Evolutionary conservation across 35 echinoderm and acorn worm species (phyloP), one percentile per base, ranked within the genome.

Genomic region (Eucidaris tribuloides): DNA sequence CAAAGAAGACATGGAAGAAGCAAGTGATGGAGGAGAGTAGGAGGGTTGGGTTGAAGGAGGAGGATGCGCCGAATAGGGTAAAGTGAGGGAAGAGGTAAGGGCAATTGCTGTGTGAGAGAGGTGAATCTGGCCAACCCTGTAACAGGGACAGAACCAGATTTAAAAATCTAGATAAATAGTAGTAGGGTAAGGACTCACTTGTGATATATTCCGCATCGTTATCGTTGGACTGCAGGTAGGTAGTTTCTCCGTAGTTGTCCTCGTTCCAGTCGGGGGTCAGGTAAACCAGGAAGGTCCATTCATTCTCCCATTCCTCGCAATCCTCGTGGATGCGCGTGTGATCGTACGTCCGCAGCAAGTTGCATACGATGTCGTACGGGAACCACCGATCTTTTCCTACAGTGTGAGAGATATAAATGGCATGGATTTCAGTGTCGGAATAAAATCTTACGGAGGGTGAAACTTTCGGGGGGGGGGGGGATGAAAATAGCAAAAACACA

Each of bases 271-370:
- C 76, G 24, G 49, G 76, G 48, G 55, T 92, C 7, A 97, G 58
- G 20, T 97, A 97, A 4, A 97, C 33, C 1, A 97, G 86, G 79
- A 97, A 97, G 2, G 94, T 97, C 94, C 94, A 97, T 46, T 97
- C 94, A 6, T 89, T 87, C 62, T 97, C 94, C 28, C 54, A 7
- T 1, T 46, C 17, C 40, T 89, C 90, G 37, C 94, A 97, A 54
- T 97, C 94, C 30, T 93, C 76, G 41, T 97, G 94, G 52, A 88
- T 90, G 20, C 85, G 81, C 19, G 94, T 97, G 72, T 85, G 57
- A 83, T 97, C 90, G 22, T 80, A 88, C 4, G 81, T 58, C 50
- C 94, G 79, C 24, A 97, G 84, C 6, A 93, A 29, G 68, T 97
- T 97, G 59, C 94, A 97, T 6, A 90, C 45, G 22, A 97, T 45